Percentiles rank a stretch among this genome's conserved stretches.
phyloP scores from a whole-genome alignment of 2,113 vertebrate species.

The Phaethon lepturus region DNA sequence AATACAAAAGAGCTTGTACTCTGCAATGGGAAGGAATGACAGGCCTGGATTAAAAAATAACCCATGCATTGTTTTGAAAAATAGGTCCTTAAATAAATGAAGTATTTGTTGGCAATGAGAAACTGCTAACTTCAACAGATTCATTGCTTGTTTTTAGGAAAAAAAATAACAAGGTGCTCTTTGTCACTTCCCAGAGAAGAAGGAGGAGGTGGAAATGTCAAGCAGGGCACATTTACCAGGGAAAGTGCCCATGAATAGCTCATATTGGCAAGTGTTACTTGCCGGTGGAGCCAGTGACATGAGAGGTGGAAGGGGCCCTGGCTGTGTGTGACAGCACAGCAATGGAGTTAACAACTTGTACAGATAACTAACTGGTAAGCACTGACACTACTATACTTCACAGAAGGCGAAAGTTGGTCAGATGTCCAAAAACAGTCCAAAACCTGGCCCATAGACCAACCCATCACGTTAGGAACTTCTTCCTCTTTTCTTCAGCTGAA shows the following conservation, averaged over 20 bases:
- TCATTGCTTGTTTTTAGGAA: neutral
- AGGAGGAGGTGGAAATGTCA: neutral
- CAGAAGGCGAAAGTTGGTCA: neutral
- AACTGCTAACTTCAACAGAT: neutral
- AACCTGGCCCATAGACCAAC: accelerated
- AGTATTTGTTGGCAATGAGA: neutral
- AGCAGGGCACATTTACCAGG: neutral
- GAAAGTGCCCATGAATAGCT: neutral
- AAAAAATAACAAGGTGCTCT: neutral
- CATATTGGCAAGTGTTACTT: neutral
- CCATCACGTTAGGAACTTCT: neutral
- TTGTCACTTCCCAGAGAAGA: neutral
- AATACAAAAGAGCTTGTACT: neutral
- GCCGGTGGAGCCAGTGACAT: accelerated
- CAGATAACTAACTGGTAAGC: neutral
- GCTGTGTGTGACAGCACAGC: neutral
- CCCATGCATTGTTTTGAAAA: neutral
- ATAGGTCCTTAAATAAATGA: neutral
- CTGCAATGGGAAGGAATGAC: neutral
- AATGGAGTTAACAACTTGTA: neutral
- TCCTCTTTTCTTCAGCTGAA: neutral
- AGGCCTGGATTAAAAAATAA: neutral
- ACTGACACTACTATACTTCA: accelerated
- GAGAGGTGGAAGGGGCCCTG: neutral
- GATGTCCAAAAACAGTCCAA: neutral